Evolutionary conservation across 1,140 invertebrate species (phyloP), one percentile per base, ranked within the genome.

Genomic region (Bombus balteatus): DNA sequence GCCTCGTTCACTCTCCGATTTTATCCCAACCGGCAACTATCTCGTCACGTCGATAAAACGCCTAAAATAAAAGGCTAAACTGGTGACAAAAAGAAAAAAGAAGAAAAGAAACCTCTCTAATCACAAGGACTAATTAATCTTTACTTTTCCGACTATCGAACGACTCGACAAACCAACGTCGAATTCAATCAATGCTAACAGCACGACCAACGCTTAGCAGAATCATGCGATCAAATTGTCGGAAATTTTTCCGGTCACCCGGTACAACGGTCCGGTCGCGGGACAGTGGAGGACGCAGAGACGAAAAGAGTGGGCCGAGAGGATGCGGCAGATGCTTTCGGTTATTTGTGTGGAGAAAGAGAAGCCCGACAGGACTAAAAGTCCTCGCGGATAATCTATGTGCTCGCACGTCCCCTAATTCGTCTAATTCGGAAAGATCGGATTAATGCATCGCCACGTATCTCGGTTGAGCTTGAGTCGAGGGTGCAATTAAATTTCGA

Each of bases 401-500:
- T 84, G 53, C 22, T 80, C 18, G 83, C 83, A 72, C 83, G 83
- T 84, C n/a, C 68, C 4, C 25, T 53, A 53, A 84, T 62, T 80
- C 66, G 53, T 66, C 12, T 47, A 47, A 47, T 47, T 32, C n/a
- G 9, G 39, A 41, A 71, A 65, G 53, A 71, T 71, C 53, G 53
- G 53, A 84, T 84, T 84, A 84, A 84, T 84, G 83, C 76, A 53
- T 5, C 43, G 5, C 76, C 83, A 62, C 83, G 83, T 84, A 84
- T 66, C 53, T 53, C 57, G 72, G 15, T 65, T 32, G 22, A n/a
- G 39, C 65, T 25, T 25, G 10, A 39, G 65, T 62, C 15, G 83
- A 80, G 53, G 76, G 72, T 47, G 83, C 76, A 80, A 84, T 84
- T 84, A 84, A 84, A 59, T 84, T 62, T 84, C 53, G 32, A 72